Percentiles rank a stretch among this genome's conserved stretches.
These are phyloP conservation scores for Stegophylla sp. DNA, from an alignment of 2,888 invertebrate genomes.

Conservation along the genomic window DNA sequence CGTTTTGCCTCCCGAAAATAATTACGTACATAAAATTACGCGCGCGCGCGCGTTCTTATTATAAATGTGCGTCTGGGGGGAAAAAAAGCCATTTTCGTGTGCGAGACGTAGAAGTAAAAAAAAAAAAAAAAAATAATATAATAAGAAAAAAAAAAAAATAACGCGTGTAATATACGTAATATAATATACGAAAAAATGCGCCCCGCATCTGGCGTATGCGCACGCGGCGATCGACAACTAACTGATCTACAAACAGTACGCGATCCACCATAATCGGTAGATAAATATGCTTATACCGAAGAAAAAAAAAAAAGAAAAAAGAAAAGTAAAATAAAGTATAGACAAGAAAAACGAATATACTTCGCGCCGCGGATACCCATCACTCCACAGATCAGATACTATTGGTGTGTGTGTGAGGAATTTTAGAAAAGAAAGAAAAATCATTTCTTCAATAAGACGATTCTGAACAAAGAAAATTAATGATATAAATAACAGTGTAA, in stretches of 20 bases:
- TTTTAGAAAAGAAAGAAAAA: too few relatives aligned
- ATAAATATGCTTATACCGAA: too few relatives aligned
- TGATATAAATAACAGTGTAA: too few relatives aligned
- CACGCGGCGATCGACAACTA: background rate
- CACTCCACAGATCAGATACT: too few relatives aligned
- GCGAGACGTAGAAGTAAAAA: too few relatives aligned
- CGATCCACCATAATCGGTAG: background rate
- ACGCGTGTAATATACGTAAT: background rate
- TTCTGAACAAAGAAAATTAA: too few relatives aligned
- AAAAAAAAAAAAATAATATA: slow-evolving; percentile 4
- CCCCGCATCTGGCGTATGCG: background rate
- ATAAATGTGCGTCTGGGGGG: slow-evolving; percentile 40
- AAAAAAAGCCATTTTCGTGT: slow-evolving; percentile 9
- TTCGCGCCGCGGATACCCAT: too few relatives aligned
- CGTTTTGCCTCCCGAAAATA: slow-evolving; percentile 25
- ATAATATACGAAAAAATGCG: background rate
- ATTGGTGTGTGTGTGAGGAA: too few relatives aligned
- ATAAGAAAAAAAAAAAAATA: slow-evolving; percentile 3
- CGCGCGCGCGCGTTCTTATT: slow-evolving; percentile 16
- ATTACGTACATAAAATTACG: slow-evolving; percentile 52
- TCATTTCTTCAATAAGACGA: too few relatives aligned
- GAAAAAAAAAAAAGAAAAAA: too few relatives aligned
- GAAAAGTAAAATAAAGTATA: too few relatives aligned
- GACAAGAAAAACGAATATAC: too few relatives aligned
- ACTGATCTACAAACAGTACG: background rate